Evolutionary conservation across 64 coral and sea anemone species (phyloP).

Genomic region (Pocillopora verrucosa): DNA sequence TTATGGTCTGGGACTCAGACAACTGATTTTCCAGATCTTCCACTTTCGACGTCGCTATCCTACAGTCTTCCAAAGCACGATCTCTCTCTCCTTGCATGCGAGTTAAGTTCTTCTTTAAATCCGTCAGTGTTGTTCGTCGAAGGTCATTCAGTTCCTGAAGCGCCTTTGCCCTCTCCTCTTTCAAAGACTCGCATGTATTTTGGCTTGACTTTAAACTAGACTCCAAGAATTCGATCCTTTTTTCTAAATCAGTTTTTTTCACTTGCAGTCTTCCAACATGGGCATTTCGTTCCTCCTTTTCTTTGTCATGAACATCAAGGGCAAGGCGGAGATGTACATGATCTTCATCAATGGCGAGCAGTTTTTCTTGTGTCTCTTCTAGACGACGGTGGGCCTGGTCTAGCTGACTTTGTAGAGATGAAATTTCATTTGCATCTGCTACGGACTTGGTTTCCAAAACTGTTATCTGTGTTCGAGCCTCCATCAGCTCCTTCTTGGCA

Average conservation of each 20-base stretch:
- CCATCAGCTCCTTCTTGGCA: constrained; percentile 67
- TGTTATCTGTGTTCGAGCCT: constrained; percentile 61
- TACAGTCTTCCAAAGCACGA: constrained; percentile 52
- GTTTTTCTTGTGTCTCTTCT: constrained; percentile 66
- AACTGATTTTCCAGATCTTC: constrained; percentile 65
- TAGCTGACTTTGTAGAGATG: constrained; percentile 67
- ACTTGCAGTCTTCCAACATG: background rate
- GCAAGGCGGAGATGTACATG: constrained; percentile 54
- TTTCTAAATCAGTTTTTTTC: constrained; percentile 12
- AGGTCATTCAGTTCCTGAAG: constrained; percentile 22
- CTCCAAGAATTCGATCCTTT: constrained; percentile 15
- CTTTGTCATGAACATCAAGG: constrained; percentile 31
- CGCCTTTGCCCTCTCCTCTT: constrained; percentile 40
- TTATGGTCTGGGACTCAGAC: constrained; percentile 34
- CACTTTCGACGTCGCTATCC: constrained; percentile 49
- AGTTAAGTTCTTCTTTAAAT: constrained; percentile 61
- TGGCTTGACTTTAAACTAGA: constrained; percentile 26
- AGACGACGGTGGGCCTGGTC: constrained; percentile 62
- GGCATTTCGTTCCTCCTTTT: constrained; percentile 17
- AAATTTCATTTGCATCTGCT: constrained; percentile 60
- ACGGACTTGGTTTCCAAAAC: constrained; percentile 60
- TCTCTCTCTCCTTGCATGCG: constrained; percentile 71
- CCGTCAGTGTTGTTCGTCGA: constrained; percentile 29
- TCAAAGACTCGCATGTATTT: background rate
- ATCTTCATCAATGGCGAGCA: constrained; percentile 74